phyloP scores from a whole-genome alignment of 2,797 vertebrate species.

The Lagocephalus sceleratus region DNA sequence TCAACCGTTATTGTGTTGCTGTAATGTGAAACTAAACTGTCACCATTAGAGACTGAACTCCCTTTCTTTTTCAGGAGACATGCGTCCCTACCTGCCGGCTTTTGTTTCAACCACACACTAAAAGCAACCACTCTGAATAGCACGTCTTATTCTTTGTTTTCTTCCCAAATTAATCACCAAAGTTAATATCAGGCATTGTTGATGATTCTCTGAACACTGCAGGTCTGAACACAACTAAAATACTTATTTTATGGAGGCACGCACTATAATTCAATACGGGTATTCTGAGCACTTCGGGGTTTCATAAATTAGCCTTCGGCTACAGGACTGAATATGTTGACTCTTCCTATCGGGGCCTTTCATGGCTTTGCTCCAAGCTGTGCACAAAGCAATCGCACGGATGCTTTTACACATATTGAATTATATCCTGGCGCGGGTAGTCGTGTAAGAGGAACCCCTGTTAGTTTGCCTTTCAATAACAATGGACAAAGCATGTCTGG shows the following conservation, averaged over 20 bases:
- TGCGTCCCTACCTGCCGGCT: neutral
- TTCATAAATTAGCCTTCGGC: slow-evolving; percentile 17
- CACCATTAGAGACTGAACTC: slow-evolving; percentile 16
- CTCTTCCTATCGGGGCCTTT: slow-evolving; percentile 26
- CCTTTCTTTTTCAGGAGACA: slow-evolving; percentile 2
- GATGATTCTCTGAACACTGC: neutral
- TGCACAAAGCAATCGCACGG: slow-evolving; percentile 48
- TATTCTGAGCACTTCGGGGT: neutral
- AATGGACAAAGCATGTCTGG: slow-evolving; percentile 68
- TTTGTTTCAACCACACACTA: neutral
- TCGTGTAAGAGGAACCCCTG: slow-evolving; percentile 63
- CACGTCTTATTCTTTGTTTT: neutral
- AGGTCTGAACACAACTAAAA: slow-evolving; percentile 5
- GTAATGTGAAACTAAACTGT: slow-evolving; percentile 33
- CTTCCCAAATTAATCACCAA: too few relatives aligned
- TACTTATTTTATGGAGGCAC: slow-evolving; percentile 5
- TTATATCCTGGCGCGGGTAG: slow-evolving; percentile 46
- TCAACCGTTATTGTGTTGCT: slow-evolving; percentile 31
- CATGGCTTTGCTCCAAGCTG: slow-evolving; percentile 59
- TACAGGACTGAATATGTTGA: slow-evolving; percentile 38
- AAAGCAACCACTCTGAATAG: neutral
- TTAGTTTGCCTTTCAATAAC: slow-evolving; percentile 72
- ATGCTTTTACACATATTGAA: slow-evolving; percentile 66
- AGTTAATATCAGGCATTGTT: neutral
- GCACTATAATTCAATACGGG: too few relatives aligned